Percentiles rank a stretch among this genome's conserved stretches.
Evolutionary conservation across 2,888 invertebrate genomes (phyloP).

Genomic region (Beris morrisii): DNA sequence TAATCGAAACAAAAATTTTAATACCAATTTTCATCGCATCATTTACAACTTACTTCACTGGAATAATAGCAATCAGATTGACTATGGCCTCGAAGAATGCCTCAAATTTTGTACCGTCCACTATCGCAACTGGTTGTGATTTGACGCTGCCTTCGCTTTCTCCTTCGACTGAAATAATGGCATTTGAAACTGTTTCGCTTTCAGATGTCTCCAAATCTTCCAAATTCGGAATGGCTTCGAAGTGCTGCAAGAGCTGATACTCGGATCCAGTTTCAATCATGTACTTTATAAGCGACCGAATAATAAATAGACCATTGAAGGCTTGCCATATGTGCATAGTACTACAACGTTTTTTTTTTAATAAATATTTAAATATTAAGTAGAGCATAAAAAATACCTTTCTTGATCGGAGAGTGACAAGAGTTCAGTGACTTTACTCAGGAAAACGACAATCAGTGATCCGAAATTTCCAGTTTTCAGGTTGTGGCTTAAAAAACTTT

Average conservation of each 20-base stretch:
- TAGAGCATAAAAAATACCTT: constrained; percentile 62
- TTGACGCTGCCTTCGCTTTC: background rate
- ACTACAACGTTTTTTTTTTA: constrained; percentile 48
- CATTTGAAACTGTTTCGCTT: constrained; percentile 45
- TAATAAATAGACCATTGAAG: constrained; percentile 88
- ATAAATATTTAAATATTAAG: constrained; percentile 1
- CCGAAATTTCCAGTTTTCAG: constrained; percentile 86
- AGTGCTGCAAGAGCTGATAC: constrained; percentile 81
- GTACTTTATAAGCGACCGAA: constrained; percentile 83
- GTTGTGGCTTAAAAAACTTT: constrained; percentile 81
- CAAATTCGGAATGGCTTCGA: constrained; percentile 63
- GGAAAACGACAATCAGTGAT: constrained; percentile 82
- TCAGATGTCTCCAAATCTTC: constrained; percentile 44
- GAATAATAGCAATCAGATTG: constrained; percentile 56
- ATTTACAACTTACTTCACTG: constrained; percentile 49
- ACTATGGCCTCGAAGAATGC: constrained; percentile 55
- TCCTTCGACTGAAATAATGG: constrained; percentile 19
- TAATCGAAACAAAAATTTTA: constrained; percentile 36
- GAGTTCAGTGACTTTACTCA: constrained; percentile 74
- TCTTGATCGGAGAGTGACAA: constrained; percentile 84
- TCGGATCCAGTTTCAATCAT: constrained; percentile 89
- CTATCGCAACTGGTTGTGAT: constrained; percentile 42
- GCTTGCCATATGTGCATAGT: constrained; percentile 86
- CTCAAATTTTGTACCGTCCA: constrained; percentile 55
- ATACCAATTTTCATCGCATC: constrained; percentile 2